Percentiles rank a stretch among this genome's conserved stretches.
phyloP scores from a whole-genome alignment of 2,797 vertebrate species.

The Gymnodraco acuticeps region DNA sequence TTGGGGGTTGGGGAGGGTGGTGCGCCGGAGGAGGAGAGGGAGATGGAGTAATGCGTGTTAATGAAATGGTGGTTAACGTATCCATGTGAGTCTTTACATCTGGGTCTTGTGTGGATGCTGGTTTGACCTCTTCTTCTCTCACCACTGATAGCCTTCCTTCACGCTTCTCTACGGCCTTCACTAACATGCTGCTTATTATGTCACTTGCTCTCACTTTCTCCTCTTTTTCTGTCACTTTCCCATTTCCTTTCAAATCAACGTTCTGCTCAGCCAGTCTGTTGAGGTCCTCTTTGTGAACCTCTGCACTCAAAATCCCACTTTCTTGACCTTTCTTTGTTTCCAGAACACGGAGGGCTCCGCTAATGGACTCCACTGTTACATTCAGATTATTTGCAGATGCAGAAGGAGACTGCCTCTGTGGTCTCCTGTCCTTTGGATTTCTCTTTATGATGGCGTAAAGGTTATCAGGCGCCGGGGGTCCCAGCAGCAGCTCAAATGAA shows the following conservation, averaged over 20 bases:
- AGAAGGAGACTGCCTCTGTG: constrained; percentile 64
- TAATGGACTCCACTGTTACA: constrained; percentile 30
- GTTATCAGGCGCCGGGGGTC: constrained; percentile 80
- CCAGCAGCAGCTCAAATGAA: constrained; percentile 82
- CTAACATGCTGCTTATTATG: constrained; percentile 56
- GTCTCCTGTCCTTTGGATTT: constrained; percentile 82
- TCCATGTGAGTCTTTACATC: constrained; percentile 29
- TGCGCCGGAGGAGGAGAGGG: constrained; percentile 85
- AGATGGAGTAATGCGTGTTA: constrained; percentile 67
- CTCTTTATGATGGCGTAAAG: constrained; percentile 71
- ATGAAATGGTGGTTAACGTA: constrained; percentile 42
- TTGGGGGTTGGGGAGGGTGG: constrained; percentile 81
- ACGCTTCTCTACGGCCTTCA: constrained; percentile 62
- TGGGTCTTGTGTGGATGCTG: constrained; percentile 22
- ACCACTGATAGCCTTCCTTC: constrained; percentile 49
- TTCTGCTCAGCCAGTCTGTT: constrained; percentile 65
- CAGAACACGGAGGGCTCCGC: constrained; percentile 30
- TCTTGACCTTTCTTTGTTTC: constrained; percentile 63
- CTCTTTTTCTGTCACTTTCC: constrained; percentile 48
- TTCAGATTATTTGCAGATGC: constrained; percentile 43
- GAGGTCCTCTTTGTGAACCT: constrained; percentile 48
- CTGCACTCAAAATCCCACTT: constrained; percentile 62
- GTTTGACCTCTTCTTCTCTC: constrained; percentile 37
- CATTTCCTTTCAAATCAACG: constrained; percentile 60
- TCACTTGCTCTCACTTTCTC: constrained; percentile 70